Conservation (phyloP, 2,797 vertebrate genomes). For the Pogoniulus pusillus region DNA sequence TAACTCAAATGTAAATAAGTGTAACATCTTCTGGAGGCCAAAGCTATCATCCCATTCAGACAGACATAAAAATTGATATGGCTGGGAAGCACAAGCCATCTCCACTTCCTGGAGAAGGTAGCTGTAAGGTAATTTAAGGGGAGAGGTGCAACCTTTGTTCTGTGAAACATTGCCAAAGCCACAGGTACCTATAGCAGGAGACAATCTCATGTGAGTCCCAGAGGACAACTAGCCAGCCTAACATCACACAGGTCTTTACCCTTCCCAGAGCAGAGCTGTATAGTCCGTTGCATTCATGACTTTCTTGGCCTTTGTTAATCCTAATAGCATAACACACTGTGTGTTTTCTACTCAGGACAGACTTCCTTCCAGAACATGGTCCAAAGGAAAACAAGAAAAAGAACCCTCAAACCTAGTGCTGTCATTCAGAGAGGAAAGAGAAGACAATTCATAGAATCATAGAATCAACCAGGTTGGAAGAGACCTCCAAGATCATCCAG, state of each 20-base stretch:
- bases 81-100: neutral
- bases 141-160: neutral
- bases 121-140: neutral
- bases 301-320: neutral
- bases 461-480: too few relatives aligned
- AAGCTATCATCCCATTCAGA: neutral
- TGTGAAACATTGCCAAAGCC: neutral
- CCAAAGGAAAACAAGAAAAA: neutral
- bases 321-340: neutral
- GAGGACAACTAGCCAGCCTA: neutral
- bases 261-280: neutral
- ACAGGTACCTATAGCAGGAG: neutral
- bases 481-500: too few relatives aligned
- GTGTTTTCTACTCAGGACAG: neutral
- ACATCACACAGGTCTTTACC: neutral
- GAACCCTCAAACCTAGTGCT: neutral
- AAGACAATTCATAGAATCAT: neutral
- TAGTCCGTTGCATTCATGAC: neutral
- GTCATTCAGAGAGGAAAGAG: neutral
- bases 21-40: neutral
- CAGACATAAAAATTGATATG: neutral
- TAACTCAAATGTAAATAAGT: constrained; percentile 41
- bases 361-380: neutral
- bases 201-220: neutral
- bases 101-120: neutral